Base-by-base conservation (phyloP, 2,888 invertebrate species). In the Drosophila antonietae region DNA sequence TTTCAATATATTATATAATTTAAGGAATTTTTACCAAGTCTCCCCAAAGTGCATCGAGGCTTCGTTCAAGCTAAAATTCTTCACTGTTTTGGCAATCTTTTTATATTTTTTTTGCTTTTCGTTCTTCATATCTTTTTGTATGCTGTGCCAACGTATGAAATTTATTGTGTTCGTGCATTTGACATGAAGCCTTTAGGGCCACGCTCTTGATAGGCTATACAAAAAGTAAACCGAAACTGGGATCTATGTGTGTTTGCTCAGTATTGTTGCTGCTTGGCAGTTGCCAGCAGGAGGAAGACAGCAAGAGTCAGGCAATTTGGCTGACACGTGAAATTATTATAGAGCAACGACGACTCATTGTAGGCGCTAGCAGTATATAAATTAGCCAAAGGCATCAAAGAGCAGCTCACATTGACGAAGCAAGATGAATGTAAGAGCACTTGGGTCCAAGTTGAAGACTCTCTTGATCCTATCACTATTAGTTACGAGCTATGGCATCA, bases 161-260 rank as follows among this genome's bases (percentile, higher is more conserved):
- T 83, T 83, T 83, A 83, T 83, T 84, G 71, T 68, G 75, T 71
- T 84, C 80, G 65, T 83, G 83, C 83, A 82, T 78, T 84, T 83
- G 83, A 83, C 83, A 82, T 78, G 76, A 83, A 84, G 81, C 82
- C 82, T 78, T 83, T 67, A 73, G 81, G 81, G 81, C 73, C 49
- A 76, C 53, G 68, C 70, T 76, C 75, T 78, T 78, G 81, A 81
- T 81, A 74, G 75, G 59, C 73, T 55, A 68, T 62, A 68, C 55
- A 56, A 71, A 56, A 73, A 47, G 41, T 51, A 44, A 52, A 63
- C 43, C 51, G 43, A 65, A 66, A 37, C 55, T 39, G 39, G 46
- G 20, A 15, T 63, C 63, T 60, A 64, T 67, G 57, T 68, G 59
- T 69, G 58, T 59, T 37, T 56, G 43, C 57, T 57, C 46, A 37